Base-by-base conservation (phyloP, 2,113 vertebrate species). In the Oreochromis spilurus region DNA sequence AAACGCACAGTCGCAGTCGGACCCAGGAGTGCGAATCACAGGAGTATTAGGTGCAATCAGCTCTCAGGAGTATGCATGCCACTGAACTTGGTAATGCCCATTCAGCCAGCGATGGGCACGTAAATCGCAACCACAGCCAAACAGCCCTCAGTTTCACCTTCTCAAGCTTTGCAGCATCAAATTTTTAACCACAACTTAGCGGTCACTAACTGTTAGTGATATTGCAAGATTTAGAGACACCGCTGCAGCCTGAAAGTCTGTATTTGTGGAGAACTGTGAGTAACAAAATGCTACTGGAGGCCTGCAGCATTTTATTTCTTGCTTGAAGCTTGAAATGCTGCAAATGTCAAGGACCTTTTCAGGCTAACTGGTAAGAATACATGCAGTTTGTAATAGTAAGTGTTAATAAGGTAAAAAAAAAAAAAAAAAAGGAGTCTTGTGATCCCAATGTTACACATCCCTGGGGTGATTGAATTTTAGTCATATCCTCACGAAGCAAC, bases 401-500 rank as follows among this genome's bases (percentile, higher is more conserved):
- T 89, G 87, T 89, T 93, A 89, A 90, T 85, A 88, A 58, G 86
- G 45, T n/a, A 24, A 24, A 24, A 24, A 21, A 54, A 65, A 24
- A 24, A 24, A 79, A 86, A 75, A 65, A 75, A 48, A 84, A 88
- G 65, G 85, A 88, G 81, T 78, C 91, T 87, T 83, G 88, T 53
- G 45, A 92, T 94, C 58, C 87, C 79, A 84, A 94, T 94, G 93
- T 91, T 90, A 87, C 92, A 95, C 91, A 86, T 91, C 89, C 92
- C 92, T 19, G 84, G 75, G 92, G 90, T 89, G 84, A 92, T 12
- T 92, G 90, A 91, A 92, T 93, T 95, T 91, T 93, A 95, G 94
- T 95, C 94, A 95, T 94, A 94, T 95, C 95, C 94, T 94, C 77
- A 89, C 78, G 17, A 87, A 95, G 90, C 95, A 95, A 95, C 92